Evolutionary conservation across 2,797 vertebrate genomes (phyloP).

Genomic region (Rhinogobio ventralis): DNA sequence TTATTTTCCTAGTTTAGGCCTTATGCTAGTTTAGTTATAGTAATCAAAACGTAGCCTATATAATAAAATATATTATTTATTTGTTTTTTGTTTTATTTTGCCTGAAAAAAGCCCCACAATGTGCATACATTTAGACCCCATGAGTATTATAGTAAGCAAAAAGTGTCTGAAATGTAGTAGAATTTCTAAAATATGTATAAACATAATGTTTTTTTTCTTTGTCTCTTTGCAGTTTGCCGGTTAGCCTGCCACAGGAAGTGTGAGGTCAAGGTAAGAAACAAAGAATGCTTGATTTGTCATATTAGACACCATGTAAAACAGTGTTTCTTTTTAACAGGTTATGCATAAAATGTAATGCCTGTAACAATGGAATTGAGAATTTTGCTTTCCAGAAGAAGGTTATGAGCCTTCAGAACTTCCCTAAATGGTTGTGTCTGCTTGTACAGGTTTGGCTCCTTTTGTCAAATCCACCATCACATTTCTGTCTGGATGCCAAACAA

Average conservation of each 20-base stretch:
- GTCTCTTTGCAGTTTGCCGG: slow-evolving; percentile 82
- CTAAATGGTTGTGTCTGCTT: slow-evolving; percentile 31
- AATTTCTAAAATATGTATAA: slow-evolving; percentile 24
- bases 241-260: slow-evolving; percentile 93
- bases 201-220: slow-evolving; percentile 48
- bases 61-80: neutral
- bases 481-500: slow-evolving; percentile 51
- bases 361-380: neutral
- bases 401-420: slow-evolving; percentile 20
- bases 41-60: too few relatives aligned
- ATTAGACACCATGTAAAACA: neutral
- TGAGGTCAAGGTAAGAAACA: slow-evolving; percentile 90
- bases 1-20: too few relatives aligned
- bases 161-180: slow-evolving; percentile 29
- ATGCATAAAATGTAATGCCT: neutral
- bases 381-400: neutral
- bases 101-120: slow-evolving; percentile 42
- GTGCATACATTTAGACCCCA: neutral
- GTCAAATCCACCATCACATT: slow-evolving; percentile 37
- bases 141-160: neutral
- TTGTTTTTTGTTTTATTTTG: slow-evolving; percentile 40
- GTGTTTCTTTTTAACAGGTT: neutral
- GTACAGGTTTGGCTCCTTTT: slow-evolving; percentile 17
- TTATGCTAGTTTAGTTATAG: too few relatives aligned
- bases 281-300: slow-evolving; percentile 26